A percentile compares a stretch with the other conserved stretches of the same genome.
Conservation (phyloP, 2,888 invertebrate genomes). For the Netelia inedita region DNA sequence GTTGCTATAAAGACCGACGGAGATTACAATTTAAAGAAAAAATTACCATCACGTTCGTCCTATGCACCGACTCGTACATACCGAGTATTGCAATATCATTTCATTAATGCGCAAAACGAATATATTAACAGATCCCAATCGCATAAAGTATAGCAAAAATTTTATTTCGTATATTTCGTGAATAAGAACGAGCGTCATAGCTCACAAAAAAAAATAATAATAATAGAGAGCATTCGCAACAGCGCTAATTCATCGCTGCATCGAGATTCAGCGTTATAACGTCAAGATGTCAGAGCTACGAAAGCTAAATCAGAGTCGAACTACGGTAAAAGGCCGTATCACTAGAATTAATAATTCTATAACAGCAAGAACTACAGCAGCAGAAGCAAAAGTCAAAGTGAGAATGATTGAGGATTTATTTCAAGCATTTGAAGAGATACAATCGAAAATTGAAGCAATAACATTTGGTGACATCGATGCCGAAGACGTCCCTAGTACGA, state of each 20-base stretch:
- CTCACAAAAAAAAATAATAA: constrained; percentile 7
- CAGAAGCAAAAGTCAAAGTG: constrained; percentile 40
- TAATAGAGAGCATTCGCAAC: constrained; percentile 13
- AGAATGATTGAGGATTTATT: constrained; percentile 44
- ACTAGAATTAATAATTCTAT: constrained; percentile 45
- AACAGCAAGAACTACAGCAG: not conserved
- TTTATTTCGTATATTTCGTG: too few relatives aligned
- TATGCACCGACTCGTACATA: too few relatives aligned
- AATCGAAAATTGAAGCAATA: constrained; percentile 27
- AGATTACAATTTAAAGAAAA: too few relatives aligned
- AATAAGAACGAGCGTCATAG: not conserved
- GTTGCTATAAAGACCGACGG: too few relatives aligned
- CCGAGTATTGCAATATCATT: too few relatives aligned
- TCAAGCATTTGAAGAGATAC: constrained; percentile 46
- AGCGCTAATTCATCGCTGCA: too few relatives aligned
- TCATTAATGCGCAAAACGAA: too few relatives aligned
- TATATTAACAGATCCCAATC: too few relatives aligned
- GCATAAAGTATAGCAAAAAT: too few relatives aligned
- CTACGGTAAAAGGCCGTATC: constrained; percentile 51
- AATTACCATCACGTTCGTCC: too few relatives aligned
- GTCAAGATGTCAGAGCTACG: constrained; percentile 10
- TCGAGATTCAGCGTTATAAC: too few relatives aligned
- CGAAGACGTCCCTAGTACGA: not conserved
- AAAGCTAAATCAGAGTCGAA: constrained; percentile 35
- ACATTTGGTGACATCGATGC: not conserved